Percentiles rank a stretch among this genome's conserved stretches.
Conservation (phyloP, 2,888 invertebrate species). For the Cylindroiulus punctatus region DNA sequence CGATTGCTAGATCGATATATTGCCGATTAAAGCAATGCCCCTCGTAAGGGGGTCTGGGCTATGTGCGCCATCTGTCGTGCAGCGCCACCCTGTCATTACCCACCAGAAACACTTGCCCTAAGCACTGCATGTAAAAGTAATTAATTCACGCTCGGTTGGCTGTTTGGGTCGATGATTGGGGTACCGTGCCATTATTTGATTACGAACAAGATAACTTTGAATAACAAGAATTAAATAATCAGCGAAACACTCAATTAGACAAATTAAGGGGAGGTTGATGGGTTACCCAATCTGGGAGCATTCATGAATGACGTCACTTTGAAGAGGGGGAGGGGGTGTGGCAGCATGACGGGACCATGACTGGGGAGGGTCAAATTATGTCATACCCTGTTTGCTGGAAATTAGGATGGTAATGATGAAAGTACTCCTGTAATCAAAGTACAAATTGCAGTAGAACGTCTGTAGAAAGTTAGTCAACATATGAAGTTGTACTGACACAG, state of each 20-base stretch:
- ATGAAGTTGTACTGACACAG: no score
- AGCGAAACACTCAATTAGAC: constrained; percentile 11
- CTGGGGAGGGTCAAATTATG: no score
- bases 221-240: constrained; percentile 8
- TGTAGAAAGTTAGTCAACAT: no score
- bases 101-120: background rate
- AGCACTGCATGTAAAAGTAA: background rate
- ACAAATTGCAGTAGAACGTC: background rate
- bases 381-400: no score
- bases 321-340: no score
- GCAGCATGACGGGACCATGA: no score
- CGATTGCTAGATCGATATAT: background rate
- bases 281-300: background rate
- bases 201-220: background rate
- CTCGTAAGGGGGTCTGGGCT: no score
- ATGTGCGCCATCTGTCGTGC: background rate
- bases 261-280: background rate
- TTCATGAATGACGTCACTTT: no score
- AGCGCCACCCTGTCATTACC: background rate
- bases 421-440: background rate
- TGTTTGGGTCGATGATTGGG: background rate
- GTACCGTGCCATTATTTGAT: background rate
- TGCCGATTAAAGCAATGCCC: background rate
- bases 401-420: no score
- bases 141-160: background rate